Base-by-base conservation (phyloP, 2,113 vertebrate species). In the Syngnathus typhle region DNA sequence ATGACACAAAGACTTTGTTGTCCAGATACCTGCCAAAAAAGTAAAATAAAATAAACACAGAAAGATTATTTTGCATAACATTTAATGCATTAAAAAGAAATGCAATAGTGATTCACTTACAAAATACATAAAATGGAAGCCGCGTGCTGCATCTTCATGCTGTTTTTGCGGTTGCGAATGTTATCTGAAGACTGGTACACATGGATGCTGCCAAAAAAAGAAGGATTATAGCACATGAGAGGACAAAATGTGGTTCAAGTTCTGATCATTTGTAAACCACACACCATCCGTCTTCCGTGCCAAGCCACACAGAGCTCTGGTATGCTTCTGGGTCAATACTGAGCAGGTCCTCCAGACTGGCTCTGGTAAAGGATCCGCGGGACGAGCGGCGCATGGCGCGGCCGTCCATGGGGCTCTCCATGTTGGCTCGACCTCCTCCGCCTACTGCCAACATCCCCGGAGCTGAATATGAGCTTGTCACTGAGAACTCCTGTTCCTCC, bases 131-230 rank as follows among this genome's bases (percentile, higher is more conserved):
- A 93, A 76, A 98, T 94, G 0, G 97, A 91, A 0, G 97, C 95
- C 0, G 93, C 68, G 1, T 99, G 96, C 37, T 98, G 97, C 91
- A 98, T 97, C 89, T 98, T 99, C 96, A 98, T 93, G 90, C 97
- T 98, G 92, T 99, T 99, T 85, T 98, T 98, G 68, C 97, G 88
- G 78, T 98, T 98, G 0, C 97, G 94, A 88, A 99, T 99, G 88
- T 96, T 99, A 88, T 98, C 97, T 0, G 97, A 99, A 1, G 96
- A 98, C 81, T 98, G 97, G 86, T 99, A 99, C 78, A 99, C 96
- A 0, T 99, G 97, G 82, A 99, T 96, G 81, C 97, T 99, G 87
- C 58, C 37, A 66, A 43, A 69, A 49, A 69, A 46, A 64, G n/a
- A 75, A 62, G 16, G 10, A 38, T 27, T 7, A 37, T 1, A 11